Conservation (phyloP, 2,797 vertebrate species). For the Cirrhinus mrigala region DNA sequence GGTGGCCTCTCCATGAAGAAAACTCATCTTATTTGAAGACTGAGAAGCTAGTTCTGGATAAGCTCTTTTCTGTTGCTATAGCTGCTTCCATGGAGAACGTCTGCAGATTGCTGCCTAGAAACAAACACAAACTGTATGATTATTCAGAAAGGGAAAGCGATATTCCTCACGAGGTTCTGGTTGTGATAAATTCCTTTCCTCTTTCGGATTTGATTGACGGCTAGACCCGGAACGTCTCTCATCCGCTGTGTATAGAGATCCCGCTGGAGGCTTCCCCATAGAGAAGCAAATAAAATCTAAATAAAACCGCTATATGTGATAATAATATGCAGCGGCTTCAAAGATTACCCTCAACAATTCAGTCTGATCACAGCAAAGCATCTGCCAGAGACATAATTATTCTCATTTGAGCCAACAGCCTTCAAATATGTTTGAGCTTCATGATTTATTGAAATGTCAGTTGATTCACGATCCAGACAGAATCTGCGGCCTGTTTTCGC, state of each 20-base stretch:
- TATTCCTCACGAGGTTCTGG: conserved; percentile 25
- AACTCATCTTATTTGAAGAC: background rate
- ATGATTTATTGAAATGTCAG: conserved; percentile 15
- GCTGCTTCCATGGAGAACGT: conserved; percentile 1
- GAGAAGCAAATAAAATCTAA: conserved; percentile 14
- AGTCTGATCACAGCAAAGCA: conserved; percentile 10
- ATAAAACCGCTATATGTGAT: conserved; percentile 36
- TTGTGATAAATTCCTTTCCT: conserved; percentile 10
- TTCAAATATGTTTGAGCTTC: background rate
- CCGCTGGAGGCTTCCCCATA: conserved; percentile 3
- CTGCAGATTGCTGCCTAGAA: conserved; percentile 37
- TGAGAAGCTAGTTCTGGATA: background rate
- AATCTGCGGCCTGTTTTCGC: background rate
- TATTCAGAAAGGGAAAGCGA: conserved; percentile 23
- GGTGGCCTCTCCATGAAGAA: background rate
- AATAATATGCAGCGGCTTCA: conserved; percentile 26
- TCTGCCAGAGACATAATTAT: conserved; percentile 28
- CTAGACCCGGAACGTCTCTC: conserved; percentile 3
- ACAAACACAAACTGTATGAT: conserved; percentile 32
- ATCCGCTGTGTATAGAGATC: conserved; percentile 40
- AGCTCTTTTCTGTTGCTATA: background rate
- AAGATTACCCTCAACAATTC: conserved; percentile 22
- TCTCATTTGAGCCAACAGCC: conserved; percentile 26
- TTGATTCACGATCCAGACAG: background rate
- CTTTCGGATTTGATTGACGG: conserved; percentile 45